These are phyloP conservation scores for Augochlora pura DNA, from an alignment of 1,140 invertebrate species.

Conservation along the genomic window DNA sequence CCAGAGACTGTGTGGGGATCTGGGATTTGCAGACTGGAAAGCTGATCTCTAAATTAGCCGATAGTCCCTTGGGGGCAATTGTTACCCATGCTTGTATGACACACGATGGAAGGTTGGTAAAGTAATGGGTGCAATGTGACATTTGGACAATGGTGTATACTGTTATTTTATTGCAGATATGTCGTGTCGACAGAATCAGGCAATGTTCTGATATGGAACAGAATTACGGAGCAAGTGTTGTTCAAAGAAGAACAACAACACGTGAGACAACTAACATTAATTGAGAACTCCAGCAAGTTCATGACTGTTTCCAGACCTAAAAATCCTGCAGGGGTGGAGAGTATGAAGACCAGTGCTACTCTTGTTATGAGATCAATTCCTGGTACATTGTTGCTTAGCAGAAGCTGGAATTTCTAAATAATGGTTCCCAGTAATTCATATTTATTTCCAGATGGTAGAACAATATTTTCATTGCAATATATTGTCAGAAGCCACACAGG, in stretches of 20 bases:
- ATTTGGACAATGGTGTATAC: too few species aligned
- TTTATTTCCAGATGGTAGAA: constrained; percentile 84
- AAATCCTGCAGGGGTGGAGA: constrained; percentile 82
- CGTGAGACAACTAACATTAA: constrained; percentile 91
- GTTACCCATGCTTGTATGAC: constrained; percentile 96
- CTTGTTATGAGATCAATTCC: constrained; percentile 86
- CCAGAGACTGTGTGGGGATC: constrained; percentile 95
- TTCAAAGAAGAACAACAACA: constrained; percentile 92
- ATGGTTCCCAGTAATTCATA: background rate
- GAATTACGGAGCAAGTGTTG: constrained; percentile 90
- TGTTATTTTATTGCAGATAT: constrained; percentile 76
- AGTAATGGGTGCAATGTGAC: background rate
- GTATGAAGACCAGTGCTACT: constrained; percentile 83
- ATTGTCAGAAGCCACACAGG: constrained; percentile 85
- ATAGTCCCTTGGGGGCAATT: constrained; percentile 95
- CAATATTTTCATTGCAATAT: constrained; percentile 90
- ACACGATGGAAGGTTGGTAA: constrained; percentile 86
- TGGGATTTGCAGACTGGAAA: constrained; percentile 95
- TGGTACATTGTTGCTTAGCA: constrained; percentile 76
- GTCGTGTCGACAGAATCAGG: constrained; percentile 96
- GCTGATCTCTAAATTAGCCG: constrained; percentile 91
- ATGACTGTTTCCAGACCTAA: constrained; percentile 90
- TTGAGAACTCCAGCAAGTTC: constrained; percentile 91
- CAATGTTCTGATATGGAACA: constrained; percentile 95
- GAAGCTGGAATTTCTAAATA: background rate